A percentile compares a stretch with the other conserved stretches of the same genome.
phyloP scores from a whole-genome alignment of 2,797 vertebrate species.

The Orestias chungarensis region DNA sequence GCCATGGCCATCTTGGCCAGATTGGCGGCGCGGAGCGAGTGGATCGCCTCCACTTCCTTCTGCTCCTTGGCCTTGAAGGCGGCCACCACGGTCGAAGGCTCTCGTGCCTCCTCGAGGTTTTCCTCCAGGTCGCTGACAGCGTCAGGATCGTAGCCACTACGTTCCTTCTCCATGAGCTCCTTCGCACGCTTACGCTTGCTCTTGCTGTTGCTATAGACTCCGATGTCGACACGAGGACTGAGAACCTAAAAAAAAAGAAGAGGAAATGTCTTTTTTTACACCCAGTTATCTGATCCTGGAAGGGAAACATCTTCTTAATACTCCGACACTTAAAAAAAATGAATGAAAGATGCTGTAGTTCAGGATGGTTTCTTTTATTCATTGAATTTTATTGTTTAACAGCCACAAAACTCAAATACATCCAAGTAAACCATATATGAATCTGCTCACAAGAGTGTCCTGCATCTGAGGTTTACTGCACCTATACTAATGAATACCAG shows the following conservation, averaged over 20 bases:
- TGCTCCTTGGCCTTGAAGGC: constrained; percentile 95
- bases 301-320: too few species aligned
- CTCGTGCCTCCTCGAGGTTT: constrained; percentile 85
- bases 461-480: not conserved
- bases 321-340: too few species aligned
- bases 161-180: constrained; percentile 93
- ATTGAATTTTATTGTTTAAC: not conserved
- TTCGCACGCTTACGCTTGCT: constrained; percentile 92
- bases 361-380: too few species aligned
- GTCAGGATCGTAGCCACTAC: constrained; percentile 87
- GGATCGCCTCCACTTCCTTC: constrained; percentile 95
- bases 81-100: constrained; percentile 92
- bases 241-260: constrained; percentile 83
- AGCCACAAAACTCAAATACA: not conserved
- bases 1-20: constrained; percentile 98
- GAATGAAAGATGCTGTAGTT: too few species aligned
- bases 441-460: not conserved
- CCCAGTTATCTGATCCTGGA: not conserved
- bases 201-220: constrained; percentile 93
- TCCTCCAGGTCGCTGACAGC: constrained; percentile 91
- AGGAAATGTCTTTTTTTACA: not conserved
- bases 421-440: not conserved
- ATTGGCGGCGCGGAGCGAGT: constrained; percentile 91
- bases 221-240: constrained; percentile 93
- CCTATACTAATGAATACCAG: not conserved